Conservation (phyloP, 2,888 invertebrate species). For the Patella ulyssiponensis region DNA sequence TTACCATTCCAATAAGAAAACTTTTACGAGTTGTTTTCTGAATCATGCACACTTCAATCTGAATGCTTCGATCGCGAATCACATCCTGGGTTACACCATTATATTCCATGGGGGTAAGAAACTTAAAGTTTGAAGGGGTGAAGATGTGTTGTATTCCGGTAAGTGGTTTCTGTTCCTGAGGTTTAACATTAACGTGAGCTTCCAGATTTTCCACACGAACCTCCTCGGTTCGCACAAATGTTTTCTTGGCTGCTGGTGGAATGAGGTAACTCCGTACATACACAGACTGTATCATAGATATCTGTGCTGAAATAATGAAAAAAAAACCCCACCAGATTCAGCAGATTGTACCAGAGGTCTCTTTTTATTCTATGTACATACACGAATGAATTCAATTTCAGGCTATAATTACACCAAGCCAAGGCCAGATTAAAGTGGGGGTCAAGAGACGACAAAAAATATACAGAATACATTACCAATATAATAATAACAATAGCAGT, state of each 20-base stretch:
- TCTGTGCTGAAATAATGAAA: slow-evolving; percentile 55
- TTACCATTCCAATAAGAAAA: slow-evolving; percentile 61
- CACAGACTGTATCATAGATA: slow-evolving; percentile 65
- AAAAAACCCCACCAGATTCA: too few relatives aligned
- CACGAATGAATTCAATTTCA: too few relatives aligned
- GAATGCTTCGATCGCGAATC: slow-evolving; percentile 54
- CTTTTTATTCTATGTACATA: too few relatives aligned
- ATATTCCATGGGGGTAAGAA: slow-evolving; percentile 61
- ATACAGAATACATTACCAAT: too few relatives aligned
- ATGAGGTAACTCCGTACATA: slow-evolving; percentile 63
- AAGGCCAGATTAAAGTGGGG: too few relatives aligned
- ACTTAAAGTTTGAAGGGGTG: slow-evolving; percentile 54
- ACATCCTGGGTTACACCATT: slow-evolving; percentile 50
- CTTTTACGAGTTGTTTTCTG: slow-evolving; percentile 60
- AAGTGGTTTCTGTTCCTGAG: slow-evolving; percentile 17
- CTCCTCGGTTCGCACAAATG: slow-evolving; percentile 66
- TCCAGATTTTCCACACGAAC: slow-evolving; percentile 52
- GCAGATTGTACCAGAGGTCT: too few relatives aligned
- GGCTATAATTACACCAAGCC: too few relatives aligned
- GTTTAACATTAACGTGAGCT: slow-evolving; percentile 31
- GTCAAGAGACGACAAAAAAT: too few relatives aligned
- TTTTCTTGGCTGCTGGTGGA: slow-evolving; percentile 61
- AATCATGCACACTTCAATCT: slow-evolving; percentile 63
- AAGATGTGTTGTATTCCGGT: slow-evolving; percentile 52
- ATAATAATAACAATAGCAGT: too few relatives aligned